A percentile compares a stretch with the other conserved stretches of the same genome.
Evolutionary conservation across 2,797 vertebrate species (phyloP).

Genomic region (Enteromius unitaeniatus): DNA sequence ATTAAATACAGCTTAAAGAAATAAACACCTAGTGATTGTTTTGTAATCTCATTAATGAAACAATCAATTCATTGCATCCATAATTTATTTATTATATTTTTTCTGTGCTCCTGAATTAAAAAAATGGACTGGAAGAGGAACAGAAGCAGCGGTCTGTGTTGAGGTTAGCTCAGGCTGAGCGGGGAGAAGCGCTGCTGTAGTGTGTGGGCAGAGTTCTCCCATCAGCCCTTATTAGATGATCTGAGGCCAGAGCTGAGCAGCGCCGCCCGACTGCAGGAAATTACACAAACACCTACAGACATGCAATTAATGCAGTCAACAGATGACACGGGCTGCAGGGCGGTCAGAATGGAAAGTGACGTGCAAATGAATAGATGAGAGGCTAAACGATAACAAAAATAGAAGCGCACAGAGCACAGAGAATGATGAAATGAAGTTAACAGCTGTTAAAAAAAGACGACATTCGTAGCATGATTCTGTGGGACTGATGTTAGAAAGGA

Average conservation of each 20-base stretch:
- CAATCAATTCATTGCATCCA: neutral
- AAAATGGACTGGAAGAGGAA: neutral
- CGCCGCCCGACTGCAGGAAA: slow-evolving; percentile 5
- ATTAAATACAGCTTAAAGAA: neutral
- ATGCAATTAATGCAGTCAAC: slow-evolving; percentile 14
- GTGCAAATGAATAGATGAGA: slow-evolving; percentile 23
- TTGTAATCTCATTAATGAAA: no score
- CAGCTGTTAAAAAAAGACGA: neutral
- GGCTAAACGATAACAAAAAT: neutral
- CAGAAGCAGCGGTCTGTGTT: neutral
- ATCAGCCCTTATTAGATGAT: slow-evolving; percentile 38
- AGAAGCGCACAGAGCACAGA: neutral
- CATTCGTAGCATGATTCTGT: neutral
- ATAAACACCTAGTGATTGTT: no score
- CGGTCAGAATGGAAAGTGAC: neutral
- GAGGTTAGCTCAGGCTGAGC: slow-evolving; percentile 13
- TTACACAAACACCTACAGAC: slow-evolving; percentile 36
- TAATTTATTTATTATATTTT: neutral
- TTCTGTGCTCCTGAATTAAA: neutral
- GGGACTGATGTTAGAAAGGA: neutral
- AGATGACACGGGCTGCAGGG: slow-evolving; percentile 14
- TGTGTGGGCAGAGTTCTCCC: slow-evolving; percentile 28
- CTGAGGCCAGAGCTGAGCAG: slow-evolving; percentile 10
- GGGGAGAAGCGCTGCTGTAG: slow-evolving; percentile 1
- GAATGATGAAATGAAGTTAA: neutral